Evolutionary conservation across 2,888 invertebrate genomes (phyloP), one percentile per base, ranked within the genome.

Genomic region (Catocala sponsa): DNA sequence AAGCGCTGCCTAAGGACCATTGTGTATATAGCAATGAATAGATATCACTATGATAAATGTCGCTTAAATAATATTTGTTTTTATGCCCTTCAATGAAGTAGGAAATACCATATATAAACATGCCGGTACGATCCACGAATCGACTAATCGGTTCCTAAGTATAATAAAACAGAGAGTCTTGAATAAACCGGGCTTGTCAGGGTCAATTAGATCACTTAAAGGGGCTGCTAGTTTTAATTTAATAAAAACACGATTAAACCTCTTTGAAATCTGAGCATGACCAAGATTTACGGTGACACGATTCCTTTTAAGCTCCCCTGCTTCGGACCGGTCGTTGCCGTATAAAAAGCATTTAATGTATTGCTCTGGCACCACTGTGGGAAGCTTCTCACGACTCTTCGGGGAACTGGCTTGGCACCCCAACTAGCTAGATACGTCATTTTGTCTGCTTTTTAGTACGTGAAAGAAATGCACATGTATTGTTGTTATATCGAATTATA

Each of bases 351-450:
- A 32, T 75, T 76, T 71, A 80, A 86, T 87, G 83, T 86, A 84
- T 79, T 68, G 63, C 68, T 73, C 73, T 81, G 81, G 77, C 81
- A 83, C 80, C 77, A 81, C 80, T 82, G 87, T 91, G 92, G 85
- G 92, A 91, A 89, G 70, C 74, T 90, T 91, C 91, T 76, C 91
- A 91, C 89, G 88, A 71, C 55, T 68, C 70, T 75, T 73, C 74
- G 60, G 61, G 55, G 66, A 75, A 75, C 73, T 63, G 54, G 59
- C 68, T 72, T 57, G 59, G 65, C 65, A 70, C 73, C 68, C 69
- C 65, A 74, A 57, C 59, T 15, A 15, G 15, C 15, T 15, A n/a
- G 71, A 70, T 66, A 59, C 68, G 64, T 72, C 71, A 68, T 62
- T 51, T 46, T 52, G 50, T 58, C 48, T 52, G 53, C 9, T 59